Percentiles rank a stretch among this genome's conserved stretches.
Conservation (phyloP, 2,797 vertebrate genomes). For the Mormyrops attenuatus region DNA sequence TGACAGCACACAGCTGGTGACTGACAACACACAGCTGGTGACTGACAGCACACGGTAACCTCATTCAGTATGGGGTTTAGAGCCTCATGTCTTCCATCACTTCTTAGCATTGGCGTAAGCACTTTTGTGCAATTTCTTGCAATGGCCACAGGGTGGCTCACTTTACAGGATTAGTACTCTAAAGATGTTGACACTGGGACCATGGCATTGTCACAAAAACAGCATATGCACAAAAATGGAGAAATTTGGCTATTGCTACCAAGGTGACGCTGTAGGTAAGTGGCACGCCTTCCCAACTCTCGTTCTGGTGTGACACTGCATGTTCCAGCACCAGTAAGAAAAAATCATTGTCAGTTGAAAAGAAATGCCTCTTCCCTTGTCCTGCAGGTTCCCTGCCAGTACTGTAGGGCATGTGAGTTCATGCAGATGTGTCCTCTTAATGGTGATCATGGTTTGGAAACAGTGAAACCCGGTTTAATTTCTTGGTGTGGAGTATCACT, state of each 20-base stretch:
- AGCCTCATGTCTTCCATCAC: not conserved
- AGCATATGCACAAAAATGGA: not conserved
- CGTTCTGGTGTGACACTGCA: not conserved
- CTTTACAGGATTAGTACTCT: not conserved
- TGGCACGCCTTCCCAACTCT: not conserved
- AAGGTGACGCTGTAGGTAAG: not conserved
- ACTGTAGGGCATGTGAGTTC: conserved; percentile 21
- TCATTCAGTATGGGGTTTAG: not conserved
- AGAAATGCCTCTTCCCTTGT: conserved; percentile 26
- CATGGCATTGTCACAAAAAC: not conserved
- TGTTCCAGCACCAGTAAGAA: conserved; percentile 21
- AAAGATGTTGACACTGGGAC: not conserved
- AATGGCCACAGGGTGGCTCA: conserved; percentile 19
- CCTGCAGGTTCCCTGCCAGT: not conserved
- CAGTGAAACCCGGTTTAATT: conserved; percentile 45
- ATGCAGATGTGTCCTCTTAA: conserved; percentile 23
- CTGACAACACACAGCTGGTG: not conserved
- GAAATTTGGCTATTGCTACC: not conserved
- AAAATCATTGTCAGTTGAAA: conserved; percentile 34
- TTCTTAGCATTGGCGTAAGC: not conserved
- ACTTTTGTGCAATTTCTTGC: not conserved
- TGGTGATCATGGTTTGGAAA: conserved; percentile 43
- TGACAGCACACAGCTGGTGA: not conserved
- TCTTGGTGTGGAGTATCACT: conserved; percentile 47
- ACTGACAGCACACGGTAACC: not conserved